Conservation (phyloP, 2,888 invertebrate species). For the Furcula furcula region DNA sequence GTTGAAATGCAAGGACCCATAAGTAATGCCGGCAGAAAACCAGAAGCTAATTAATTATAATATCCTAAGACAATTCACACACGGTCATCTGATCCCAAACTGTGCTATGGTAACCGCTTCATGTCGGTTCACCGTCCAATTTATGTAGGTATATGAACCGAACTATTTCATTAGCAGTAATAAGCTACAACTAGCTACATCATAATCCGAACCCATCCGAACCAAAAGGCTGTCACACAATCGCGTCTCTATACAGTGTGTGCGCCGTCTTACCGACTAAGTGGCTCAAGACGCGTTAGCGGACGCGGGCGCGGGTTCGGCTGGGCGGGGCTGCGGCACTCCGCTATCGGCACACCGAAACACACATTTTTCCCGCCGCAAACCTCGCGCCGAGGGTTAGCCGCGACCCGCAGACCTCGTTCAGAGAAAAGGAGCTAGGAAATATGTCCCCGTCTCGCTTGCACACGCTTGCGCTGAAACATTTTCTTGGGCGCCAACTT, state of each 20-base stretch:
- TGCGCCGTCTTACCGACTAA: constrained; percentile 75
- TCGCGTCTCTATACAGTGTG: constrained; percentile 48
- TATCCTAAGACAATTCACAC: too few relatives aligned
- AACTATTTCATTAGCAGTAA: too few relatives aligned
- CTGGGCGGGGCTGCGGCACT: constrained; percentile 70
- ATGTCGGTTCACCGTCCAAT: too few relatives aligned
- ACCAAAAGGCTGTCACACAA: not conserved
- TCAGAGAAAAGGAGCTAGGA: constrained; percentile 55
- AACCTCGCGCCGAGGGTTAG: constrained; percentile 82
- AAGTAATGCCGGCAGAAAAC: too few relatives aligned
- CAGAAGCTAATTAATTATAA: too few relatives aligned
- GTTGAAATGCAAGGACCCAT: too few relatives aligned
- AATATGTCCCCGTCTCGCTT: constrained; percentile 37
- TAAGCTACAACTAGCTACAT: too few relatives aligned
- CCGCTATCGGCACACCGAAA: constrained; percentile 82
- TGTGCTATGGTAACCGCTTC: too few relatives aligned
- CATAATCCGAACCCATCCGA: not conserved
- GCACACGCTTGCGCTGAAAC: constrained; percentile 58
- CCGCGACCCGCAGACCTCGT: constrained; percentile 81
- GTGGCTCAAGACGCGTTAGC: constrained; percentile 81
- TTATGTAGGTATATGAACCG: too few relatives aligned
- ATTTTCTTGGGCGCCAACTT: constrained; percentile 53
- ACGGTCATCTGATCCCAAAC: too few relatives aligned
- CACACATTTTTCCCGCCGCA: constrained; percentile 83
- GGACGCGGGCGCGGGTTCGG: constrained; percentile 58